Conservation (phyloP, 2,797 vertebrate genomes). For the Mormyrus proboscirostris region DNA sequence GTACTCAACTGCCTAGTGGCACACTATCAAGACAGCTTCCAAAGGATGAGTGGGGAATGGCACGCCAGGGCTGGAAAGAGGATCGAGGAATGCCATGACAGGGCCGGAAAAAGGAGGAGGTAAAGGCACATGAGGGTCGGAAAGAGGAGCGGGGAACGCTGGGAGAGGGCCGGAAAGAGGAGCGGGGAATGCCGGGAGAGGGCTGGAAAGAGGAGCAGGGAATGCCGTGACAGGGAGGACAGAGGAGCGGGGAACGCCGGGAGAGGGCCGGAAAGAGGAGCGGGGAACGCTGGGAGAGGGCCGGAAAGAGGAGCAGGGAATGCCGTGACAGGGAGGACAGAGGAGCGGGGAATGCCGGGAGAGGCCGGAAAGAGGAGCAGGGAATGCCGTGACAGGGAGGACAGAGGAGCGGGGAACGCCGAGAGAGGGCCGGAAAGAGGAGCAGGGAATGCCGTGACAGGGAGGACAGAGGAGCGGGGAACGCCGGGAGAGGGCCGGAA, state of each 20-base stretch:
- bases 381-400: no score
- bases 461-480: no score
- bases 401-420: no score
- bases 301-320: not conserved
- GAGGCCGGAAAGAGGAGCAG: no score
- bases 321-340: accelerated
- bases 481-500: no score
- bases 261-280: not conserved
- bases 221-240: no score
- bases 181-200: no score
- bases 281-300: not conserved
- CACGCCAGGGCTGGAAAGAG: accelerated
- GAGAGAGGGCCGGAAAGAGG: not conserved
- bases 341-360: not conserved
- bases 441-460: no score
- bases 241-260: no score
- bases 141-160: not conserved
- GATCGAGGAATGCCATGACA: not conserved
- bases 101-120: not conserved
- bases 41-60: not conserved
- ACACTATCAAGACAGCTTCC: not conserved
- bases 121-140: not conserved
- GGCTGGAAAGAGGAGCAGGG: no score
- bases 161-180: not conserved
- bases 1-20: not conserved